Evolutionary conservation across 92 coral and sea anemone genomes (phyloP), one percentile per base, ranked within the genome.

Genomic region (Umimayanthus chanpuru): DNA sequence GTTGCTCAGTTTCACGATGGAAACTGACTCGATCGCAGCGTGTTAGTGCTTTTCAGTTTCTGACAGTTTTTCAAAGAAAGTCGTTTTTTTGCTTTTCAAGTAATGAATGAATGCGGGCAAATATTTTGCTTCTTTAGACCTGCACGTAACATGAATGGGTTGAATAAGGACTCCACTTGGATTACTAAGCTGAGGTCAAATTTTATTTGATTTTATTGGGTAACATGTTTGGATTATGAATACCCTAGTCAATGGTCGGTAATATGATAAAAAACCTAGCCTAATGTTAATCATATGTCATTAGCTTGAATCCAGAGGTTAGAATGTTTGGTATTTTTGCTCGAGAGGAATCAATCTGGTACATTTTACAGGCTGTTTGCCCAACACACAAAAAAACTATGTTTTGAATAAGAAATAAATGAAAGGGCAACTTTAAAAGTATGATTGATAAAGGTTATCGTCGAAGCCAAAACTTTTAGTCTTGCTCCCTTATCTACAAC

Each of bases 201-300:
- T 79, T 49, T 79, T 79, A 23, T 55, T 53, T 43, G 50, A 76
- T 21, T 58, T 58, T 56, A 80, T 80, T 80, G 85, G 85, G 32
- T 80, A 80, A 36, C 44, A 29, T 8, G 5, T 36, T 58, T 80
- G 73, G 72, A 80, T 16, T 80, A 55, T 58, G 21, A 29, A 32
- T 58, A 80, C 15, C 21, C 68, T 5, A 4, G n/a, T 56, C 44
- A 58, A 80, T 61, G 20, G 73, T 15, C 32, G 26, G 85, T 80
- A 80, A 80, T 58, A 7, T 58, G 73, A 80, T 58, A 80, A 64
- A 80, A 80, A 53, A 10, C 56, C 36, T 44, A 36, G 5, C 6
- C 85, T 30, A 76, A 47, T 80, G 55, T 56, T 40, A 61, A 12
- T 36, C 72, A 32, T 56, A 55, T 29, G 55, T 28, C 29, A 56